Percentiles rank a stretch among this genome's conserved stretches.
These are phyloP conservation scores for Furnarius figulus DNA, from an alignment of 2,113 vertebrate species.

Conservation along the genomic window DNA sequence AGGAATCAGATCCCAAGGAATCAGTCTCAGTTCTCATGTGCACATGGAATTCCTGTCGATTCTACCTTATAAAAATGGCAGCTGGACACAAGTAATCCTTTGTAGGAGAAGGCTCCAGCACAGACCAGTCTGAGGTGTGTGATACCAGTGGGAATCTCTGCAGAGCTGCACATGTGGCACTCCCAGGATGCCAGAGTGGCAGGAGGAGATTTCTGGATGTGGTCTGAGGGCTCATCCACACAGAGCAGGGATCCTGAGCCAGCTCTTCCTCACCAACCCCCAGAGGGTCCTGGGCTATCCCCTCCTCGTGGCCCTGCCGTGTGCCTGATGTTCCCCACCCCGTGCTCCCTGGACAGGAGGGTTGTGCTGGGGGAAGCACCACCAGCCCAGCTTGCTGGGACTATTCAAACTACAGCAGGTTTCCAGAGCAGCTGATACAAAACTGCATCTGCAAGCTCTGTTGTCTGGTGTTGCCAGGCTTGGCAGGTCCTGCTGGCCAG, in stretches of 20 bases:
- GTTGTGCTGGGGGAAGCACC: conserved; percentile 20
- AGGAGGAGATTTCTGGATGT: not conserved
- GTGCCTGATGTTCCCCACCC: not conserved
- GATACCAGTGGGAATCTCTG: not conserved
- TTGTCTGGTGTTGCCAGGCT: not conserved
- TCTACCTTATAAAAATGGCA: not conserved
- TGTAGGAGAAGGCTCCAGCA: not conserved
- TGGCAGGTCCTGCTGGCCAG: conserved; percentile 21
- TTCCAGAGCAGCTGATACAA: conserved; percentile 38
- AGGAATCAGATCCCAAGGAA: not conserved
- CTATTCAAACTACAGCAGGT: conserved; percentile 17
- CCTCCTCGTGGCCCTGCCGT: not conserved
- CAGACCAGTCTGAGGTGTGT: not conserved
- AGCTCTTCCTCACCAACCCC: not conserved
- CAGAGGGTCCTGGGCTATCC: not conserved
- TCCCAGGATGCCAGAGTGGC: not conserved
- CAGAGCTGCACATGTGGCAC: not conserved
- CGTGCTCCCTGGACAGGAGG: not conserved
- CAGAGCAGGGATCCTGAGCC: not conserved
- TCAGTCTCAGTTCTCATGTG: not conserved
- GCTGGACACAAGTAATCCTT: not conserved
- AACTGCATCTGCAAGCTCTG: conserved; percentile 15
- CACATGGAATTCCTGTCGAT: not conserved
- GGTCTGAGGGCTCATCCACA: not conserved
- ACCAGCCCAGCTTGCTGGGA: not conserved